Percentiles rank a stretch among this genome's conserved stretches.
Evolutionary conservation across 2,797 vertebrate genomes (phyloP).

Genomic region (Chloroceryle amazona): DNA sequence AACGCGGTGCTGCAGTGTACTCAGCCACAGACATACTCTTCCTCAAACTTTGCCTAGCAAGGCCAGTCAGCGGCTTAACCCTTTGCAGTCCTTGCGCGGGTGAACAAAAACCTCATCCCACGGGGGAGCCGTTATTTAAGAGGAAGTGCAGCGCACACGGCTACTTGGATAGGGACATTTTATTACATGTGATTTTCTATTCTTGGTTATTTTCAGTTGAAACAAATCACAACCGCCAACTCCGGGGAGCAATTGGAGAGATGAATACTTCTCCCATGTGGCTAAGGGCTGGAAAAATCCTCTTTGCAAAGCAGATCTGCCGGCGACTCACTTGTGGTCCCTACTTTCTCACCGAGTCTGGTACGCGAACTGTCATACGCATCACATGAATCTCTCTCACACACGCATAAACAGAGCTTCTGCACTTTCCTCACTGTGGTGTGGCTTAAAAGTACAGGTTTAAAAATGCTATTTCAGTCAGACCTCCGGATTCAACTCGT

Average conservation of each 20-base stretch:
- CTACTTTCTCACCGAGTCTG: neutral
- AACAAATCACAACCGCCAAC: neutral
- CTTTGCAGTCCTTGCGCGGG: conserved; percentile 28
- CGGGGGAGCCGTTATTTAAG: neutral
- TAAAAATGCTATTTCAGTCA: neutral
- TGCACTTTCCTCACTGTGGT: neutral
- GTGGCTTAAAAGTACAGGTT: neutral
- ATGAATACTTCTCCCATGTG: neutral
- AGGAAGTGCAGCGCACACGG: neutral
- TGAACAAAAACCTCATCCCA: neutral
- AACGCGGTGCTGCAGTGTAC: conserved; percentile 44
- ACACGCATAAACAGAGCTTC: neutral
- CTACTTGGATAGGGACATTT: neutral
- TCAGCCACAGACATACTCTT: conserved; percentile 17
- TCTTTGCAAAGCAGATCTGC: neutral
- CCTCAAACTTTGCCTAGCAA: conserved; percentile 65
- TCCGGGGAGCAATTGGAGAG: neutral
- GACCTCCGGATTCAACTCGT: neutral
- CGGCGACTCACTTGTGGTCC: conserved; percentile 8
- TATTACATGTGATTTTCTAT: neutral
- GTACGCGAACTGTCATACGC: neutral
- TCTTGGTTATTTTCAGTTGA: neutral
- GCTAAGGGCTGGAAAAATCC: neutral
- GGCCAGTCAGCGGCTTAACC: conserved; percentile 77
- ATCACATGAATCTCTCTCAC: neutral